These are phyloP conservation scores for Ramazzottius varieornatus DNA, from an alignment of 2,888 invertebrate genomes.

Conservation along the genomic window DNA sequence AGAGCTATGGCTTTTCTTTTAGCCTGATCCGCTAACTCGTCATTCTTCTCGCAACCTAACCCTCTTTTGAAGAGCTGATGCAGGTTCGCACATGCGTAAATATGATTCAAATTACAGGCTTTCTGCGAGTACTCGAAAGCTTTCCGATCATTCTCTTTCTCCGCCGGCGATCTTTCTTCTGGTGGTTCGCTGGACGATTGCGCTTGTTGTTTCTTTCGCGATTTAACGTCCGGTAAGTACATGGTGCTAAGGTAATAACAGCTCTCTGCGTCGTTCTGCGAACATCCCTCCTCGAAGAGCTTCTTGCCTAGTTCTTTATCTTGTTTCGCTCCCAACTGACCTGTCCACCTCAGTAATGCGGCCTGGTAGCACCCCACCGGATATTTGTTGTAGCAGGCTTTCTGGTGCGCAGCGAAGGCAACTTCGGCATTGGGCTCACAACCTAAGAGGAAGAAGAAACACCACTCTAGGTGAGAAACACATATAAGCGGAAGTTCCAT, in stretches of 20 bases:
- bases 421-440: slow-evolving; percentile 9
- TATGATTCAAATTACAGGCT: slow-evolving; percentile 56
- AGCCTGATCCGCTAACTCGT: not conserved
- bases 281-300: slow-evolving; percentile 14
- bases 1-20: not conserved
- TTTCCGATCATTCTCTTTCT: slow-evolving; percentile 36
- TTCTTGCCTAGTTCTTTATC: slow-evolving; percentile 12
- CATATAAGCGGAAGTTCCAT: too few relatives aligned
- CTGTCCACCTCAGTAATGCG: slow-evolving; percentile 11
- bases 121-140: slow-evolving; percentile 48
- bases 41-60: not conserved
- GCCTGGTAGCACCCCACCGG: slow-evolving; percentile 15
- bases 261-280: slow-evolving; percentile 12
- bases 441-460: not conserved
- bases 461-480: too few relatives aligned
- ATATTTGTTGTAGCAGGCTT: slow-evolving; percentile 14
- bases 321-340: slow-evolving; percentile 9
- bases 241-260: slow-evolving; percentile 8
- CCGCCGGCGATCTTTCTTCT: slow-evolving; percentile 27
- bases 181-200: slow-evolving; percentile 59
- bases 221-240: slow-evolving; percentile 32
- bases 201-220: slow-evolving; percentile 57
- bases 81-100: slow-evolving; percentile 65
- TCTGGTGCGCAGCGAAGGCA: slow-evolving; percentile 12
- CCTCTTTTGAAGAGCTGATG: slow-evolving; percentile 31